Evolutionary conservation across 2,113 vertebrate species (phyloP), one percentile per base, ranked within the genome.

Genomic region (Scomber colias): DNA sequence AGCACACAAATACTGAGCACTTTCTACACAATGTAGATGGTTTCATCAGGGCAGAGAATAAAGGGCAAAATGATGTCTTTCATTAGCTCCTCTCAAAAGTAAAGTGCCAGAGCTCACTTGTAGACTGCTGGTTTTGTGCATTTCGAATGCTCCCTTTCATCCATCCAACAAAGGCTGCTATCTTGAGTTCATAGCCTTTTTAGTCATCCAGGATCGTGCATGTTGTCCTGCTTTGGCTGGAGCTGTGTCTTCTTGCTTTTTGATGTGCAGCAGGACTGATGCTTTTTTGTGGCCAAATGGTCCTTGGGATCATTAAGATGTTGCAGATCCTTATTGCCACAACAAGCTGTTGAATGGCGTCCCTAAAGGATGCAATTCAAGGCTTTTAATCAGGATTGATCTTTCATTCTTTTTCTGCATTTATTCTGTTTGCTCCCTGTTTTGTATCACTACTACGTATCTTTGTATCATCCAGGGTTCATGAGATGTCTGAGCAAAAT

Each of bases 251-350:
- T 71, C 51, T 71, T 71, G 50, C 54, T 71, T 71, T 88, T 85
- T 85, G 77, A 85, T 71, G 70, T 71, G 65, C 68, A 68, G 71
- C 57, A 75, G 66, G 62, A 67, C 75, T 45, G 11, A 31, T 75
- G 65, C 21, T 51, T 48, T 64, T 82, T 49, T 71, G 57, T 54
- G 17, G 21, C 16, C 3, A 13, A 72, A 31, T 54, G 48, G 62
- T 85, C n/a, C n/a, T 81, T 51, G 74, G 49, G 62, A 71, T 87
- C 77, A 78, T 81, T 77, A 75, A 55, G 63, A 82, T 60, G 15
- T 16, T 44, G 17, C 24, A 66, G 31, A 51, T 5, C 71, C 59
- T 81, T 74, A 78, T 62, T 82, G 75, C 12, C 3, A 1, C 73
- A 72, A 79, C 71, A 77, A 24, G 68, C 24, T 2, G 11, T 50